Percentiles rank a stretch among this genome's conserved stretches.
Conservation (phyloP, 1,140 invertebrate genomes). For the Caenorhabditis briggsae region DNA sequence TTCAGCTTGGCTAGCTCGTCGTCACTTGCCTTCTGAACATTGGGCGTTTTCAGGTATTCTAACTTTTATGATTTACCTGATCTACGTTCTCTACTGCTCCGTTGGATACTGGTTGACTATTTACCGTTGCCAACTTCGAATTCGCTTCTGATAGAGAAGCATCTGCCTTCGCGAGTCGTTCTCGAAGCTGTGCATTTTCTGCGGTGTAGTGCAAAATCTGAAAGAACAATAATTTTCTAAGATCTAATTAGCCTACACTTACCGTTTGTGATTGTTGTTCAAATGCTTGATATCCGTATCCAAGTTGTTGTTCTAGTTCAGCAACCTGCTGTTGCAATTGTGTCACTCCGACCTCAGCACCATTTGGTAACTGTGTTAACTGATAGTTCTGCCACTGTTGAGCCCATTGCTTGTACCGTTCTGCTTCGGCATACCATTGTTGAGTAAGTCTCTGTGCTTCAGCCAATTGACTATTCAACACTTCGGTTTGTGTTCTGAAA, state of each 20-base stretch:
- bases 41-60: background rate
- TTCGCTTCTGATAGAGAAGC: background rate
- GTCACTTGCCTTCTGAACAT: slow-evolving; percentile 2
- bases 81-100: slow-evolving; percentile 18
- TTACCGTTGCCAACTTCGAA: background rate
- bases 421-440: slow-evolving; percentile 75
- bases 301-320: slow-evolving; percentile 72
- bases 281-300: slow-evolving; percentile 74
- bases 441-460: slow-evolving; percentile 64
- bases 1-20: slow-evolving; percentile 82
- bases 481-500: slow-evolving; percentile 36
- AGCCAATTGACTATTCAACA: slow-evolving; percentile 21
- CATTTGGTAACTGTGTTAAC: slow-evolving; percentile 70
- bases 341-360: background rate
- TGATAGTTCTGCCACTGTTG: slow-evolving; percentile 77
- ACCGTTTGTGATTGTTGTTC: slow-evolving; percentile 69
- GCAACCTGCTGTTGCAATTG: slow-evolving; percentile 57
- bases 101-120: background rate
- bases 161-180: slow-evolving; percentile 27
- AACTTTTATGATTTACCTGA: background rate
- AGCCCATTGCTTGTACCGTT: slow-evolving; percentile 72
- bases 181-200: slow-evolving; percentile 27
- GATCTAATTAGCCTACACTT: background rate
- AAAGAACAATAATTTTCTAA: background rate
- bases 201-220: slow-evolving; percentile 50